These are phyloP conservation scores for Drosophila punjabiensis DNA, from an alignment of 1,140 invertebrate genomes.

Conservation along the genomic window DNA sequence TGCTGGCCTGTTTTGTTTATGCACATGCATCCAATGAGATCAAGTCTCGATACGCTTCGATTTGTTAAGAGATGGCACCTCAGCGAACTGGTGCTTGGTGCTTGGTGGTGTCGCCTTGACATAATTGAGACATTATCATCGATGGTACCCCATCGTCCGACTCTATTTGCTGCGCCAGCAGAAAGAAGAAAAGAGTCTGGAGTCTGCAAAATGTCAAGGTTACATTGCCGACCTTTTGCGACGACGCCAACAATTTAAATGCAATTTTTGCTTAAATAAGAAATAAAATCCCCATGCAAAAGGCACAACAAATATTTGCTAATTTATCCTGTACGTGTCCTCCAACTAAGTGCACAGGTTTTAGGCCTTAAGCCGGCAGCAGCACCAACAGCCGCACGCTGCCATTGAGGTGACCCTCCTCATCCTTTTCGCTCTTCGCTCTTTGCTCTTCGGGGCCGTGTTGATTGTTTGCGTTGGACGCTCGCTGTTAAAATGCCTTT, in stretches of 20 bases:
- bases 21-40: conserved; percentile 47
- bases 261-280: conserved; percentile 84
- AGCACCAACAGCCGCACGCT: conserved; percentile 23
- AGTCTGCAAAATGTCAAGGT: conserved; percentile 73
- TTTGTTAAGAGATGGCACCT: conserved; percentile 57
- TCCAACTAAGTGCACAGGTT: conserved; percentile 83
- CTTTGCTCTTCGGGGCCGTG: conserved; percentile 54
- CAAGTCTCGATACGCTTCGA: conserved; percentile 55
- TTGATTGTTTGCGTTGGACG: conserved; percentile 82
- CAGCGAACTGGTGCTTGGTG: not conserved
- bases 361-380: conserved; percentile 67
- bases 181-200: conserved; percentile 4
- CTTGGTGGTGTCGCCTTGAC: conserved; percentile 54
- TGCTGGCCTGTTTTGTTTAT: conserved; percentile 69
- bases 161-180: conserved; percentile 53
- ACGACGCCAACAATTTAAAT: conserved; percentile 78
- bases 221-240: conserved; percentile 69
- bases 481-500: conserved; percentile 83
- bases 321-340: conserved; percentile 84
- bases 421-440: conserved; percentile 23
- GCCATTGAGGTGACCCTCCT: conserved; percentile 54
- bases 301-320: conserved; percentile 78
- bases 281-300: conserved; percentile 71
- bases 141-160: conserved; percentile 38
- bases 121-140: conserved; percentile 81